phyloP scores from a whole-genome alignment of 2,888 invertebrate genomes.

The Andrena flavipes region DNA sequence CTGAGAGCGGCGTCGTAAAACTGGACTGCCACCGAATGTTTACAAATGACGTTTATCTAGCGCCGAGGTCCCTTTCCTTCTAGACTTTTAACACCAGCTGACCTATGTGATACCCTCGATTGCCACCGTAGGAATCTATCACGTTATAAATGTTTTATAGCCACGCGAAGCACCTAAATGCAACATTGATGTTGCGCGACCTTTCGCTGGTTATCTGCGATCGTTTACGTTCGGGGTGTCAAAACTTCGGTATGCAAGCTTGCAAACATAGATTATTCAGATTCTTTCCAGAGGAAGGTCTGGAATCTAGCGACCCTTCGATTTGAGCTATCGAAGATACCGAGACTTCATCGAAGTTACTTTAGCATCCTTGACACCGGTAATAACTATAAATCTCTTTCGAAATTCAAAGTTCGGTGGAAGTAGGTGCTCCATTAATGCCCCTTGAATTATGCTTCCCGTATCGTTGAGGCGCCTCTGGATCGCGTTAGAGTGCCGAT shows the following conservation, averaged over 20 bases:
- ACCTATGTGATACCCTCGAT: conserved; percentile 72
- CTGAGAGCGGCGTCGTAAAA: conserved; percentile 31
- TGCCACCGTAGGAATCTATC: conserved; percentile 22
- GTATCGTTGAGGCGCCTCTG: conserved; percentile 68
- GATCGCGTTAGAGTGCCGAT: conserved; percentile 63
- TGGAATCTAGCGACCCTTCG: no score
- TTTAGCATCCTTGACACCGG: background rate
- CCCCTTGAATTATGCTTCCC: conserved; percentile 49
- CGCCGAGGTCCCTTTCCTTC: conserved; percentile 57
- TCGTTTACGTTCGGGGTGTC: background rate
- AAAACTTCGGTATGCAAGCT: no score
- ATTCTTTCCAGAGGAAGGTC: no score
- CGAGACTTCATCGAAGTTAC: background rate
- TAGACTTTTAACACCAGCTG: conserved; percentile 58
- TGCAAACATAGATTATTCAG: no score
- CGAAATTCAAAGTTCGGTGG: background rate
- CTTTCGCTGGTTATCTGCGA: background rate
- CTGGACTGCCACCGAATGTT: conserved; percentile 49
- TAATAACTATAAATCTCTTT: background rate
- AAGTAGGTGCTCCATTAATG: conserved; percentile 43
- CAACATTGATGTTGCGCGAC: background rate
- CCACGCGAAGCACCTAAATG: background rate
- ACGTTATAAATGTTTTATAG: background rate
- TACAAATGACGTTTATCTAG: conserved; percentile 69
- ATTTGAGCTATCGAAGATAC: no score